Evolutionary conservation across 92 coral and sea anemone species (phyloP).

Genomic region (Meandrina meandrites): DNA sequence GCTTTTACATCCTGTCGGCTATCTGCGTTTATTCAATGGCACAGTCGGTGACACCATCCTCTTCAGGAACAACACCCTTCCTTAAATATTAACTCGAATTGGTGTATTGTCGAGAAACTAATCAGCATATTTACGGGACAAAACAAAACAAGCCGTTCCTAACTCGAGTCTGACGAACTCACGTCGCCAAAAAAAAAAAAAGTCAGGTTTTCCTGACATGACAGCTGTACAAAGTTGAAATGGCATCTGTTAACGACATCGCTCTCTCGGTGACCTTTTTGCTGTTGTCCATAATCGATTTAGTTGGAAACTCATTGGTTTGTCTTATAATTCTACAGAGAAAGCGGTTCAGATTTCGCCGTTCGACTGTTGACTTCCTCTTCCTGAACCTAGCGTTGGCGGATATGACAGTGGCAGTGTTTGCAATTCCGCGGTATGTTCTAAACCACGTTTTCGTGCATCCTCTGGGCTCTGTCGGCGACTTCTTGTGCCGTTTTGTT

Average conservation of each 20-base stretch:
- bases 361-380: slow-evolving; percentile 52
- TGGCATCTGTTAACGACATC: slow-evolving; percentile 28
- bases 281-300: slow-evolving; percentile 10
- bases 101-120: background rate
- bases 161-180: background rate
- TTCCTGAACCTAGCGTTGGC: slow-evolving; percentile 57
- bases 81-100: slow-evolving; percentile 10
- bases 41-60: background rate
- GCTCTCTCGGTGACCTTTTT: slow-evolving; percentile 25
- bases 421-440: slow-evolving; percentile 49
- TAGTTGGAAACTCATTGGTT: slow-evolving; percentile 38
- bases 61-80: background rate
- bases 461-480: slow-evolving; percentile 47
- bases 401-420: slow-evolving; percentile 53
- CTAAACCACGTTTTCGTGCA: slow-evolving; percentile 29
- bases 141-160: background rate
- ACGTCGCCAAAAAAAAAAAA: background rate
- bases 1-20: background rate
- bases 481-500: slow-evolving; percentile 52
- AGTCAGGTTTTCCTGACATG: background rate
- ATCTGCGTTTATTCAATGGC: background rate
- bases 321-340: slow-evolving; percentile 34
- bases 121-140: background rate
- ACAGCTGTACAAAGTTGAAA: background rate
- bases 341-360: slow-evolving; percentile 38